Percentiles rank a stretch among this genome's conserved stretches.
Conservation (phyloP, 2,888 invertebrate genomes). For the Cybosia mesomella region DNA sequence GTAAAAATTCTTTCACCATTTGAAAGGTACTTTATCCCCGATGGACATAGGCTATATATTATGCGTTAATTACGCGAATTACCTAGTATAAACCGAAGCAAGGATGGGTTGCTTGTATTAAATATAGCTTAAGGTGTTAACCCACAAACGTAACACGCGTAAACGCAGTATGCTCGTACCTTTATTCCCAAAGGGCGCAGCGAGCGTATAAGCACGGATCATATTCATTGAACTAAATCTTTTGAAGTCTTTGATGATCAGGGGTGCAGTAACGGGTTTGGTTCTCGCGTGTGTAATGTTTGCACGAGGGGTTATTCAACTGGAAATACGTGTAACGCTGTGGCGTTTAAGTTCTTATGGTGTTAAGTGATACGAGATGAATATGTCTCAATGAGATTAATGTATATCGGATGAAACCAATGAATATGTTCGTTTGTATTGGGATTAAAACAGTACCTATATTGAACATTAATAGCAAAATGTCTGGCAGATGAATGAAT, state of each 20-base stretch:
- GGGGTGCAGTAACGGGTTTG: conserved; percentile 28
- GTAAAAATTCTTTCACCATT: too few species aligned
- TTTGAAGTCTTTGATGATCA: conserved; percentile 51
- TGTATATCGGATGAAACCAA: background rate
- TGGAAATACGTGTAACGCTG: conserved; percentile 15
- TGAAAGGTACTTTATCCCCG: too few species aligned
- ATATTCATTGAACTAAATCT: conserved; percentile 49
- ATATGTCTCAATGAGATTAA: conserved; percentile 1
- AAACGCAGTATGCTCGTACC: conserved; percentile 30
- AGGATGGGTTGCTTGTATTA: too few species aligned
- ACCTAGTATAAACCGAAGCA: too few species aligned
- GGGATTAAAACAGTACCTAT: background rate
- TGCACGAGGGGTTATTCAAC: conserved; percentile 14
- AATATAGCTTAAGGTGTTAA: conserved; percentile 27
- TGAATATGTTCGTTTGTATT: background rate
- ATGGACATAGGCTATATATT: too few species aligned
- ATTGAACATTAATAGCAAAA: too few species aligned
- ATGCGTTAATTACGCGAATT: too few species aligned
- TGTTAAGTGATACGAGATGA: conserved; percentile 12
- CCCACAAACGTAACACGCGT: conserved; percentile 34
- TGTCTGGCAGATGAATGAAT: too few species aligned
- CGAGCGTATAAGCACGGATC: conserved; percentile 48
- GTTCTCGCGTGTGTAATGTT: conserved; percentile 22
- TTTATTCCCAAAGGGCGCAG: conserved; percentile 47
- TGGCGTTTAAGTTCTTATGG: conserved; percentile 4